Evolutionary conservation across 2,113 vertebrate genomes (phyloP).

Genomic region (Gymnogyps californianus): DNA sequence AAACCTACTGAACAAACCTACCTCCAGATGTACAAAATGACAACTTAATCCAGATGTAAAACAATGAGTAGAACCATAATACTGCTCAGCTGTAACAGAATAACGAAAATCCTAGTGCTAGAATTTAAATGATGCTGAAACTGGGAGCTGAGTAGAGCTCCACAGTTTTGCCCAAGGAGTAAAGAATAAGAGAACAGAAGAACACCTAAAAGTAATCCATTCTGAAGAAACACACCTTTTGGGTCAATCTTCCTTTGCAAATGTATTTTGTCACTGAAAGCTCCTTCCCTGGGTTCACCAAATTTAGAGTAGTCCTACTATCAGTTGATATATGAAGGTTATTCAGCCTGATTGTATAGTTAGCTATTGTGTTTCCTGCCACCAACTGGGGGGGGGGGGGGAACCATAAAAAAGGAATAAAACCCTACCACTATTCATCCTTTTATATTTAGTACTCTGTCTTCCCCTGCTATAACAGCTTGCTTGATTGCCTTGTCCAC

Average conservation of each 20-base stretch:
- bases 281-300: not conserved
- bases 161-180: not conserved
- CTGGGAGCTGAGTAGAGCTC: not conserved
- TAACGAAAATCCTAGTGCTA: not conserved
- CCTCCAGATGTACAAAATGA: not conserved
- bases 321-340: not conserved
- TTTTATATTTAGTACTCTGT: not conserved
- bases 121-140: not conserved
- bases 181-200: not conserved
- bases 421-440: not conserved
- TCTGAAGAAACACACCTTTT: not conserved
- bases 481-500: constrained; percentile 1
- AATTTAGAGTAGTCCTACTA: not conserved
- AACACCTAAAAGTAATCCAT: not conserved
- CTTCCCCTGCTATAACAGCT: constrained; percentile 1
- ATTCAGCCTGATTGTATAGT: not conserved
- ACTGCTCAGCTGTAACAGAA: not conserved
- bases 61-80: not conserved
- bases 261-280: not conserved
- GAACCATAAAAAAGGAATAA: not conserved
- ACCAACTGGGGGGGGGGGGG: not conserved
- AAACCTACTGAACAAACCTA: not conserved
- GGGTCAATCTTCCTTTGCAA: not conserved
- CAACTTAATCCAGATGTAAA: constrained; percentile 24
- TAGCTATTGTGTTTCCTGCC: not conserved